Conservation (phyloP, 2,888 invertebrate genomes). For the Philaethria dido region DNA sequence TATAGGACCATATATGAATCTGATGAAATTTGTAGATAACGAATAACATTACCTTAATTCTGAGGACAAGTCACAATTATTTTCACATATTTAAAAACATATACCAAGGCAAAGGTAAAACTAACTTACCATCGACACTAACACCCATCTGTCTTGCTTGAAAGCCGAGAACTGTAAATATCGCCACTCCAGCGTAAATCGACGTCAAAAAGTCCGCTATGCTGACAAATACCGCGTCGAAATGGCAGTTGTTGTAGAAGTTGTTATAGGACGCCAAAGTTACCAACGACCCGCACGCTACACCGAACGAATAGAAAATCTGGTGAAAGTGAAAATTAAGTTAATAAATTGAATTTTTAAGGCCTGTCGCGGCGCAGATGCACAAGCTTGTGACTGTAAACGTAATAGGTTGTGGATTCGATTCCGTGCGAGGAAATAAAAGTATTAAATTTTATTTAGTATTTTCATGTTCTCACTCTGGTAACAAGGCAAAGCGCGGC, state of each 20-base stretch:
- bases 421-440: too few relatives aligned
- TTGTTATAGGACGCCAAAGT: conserved; percentile 90
- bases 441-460: too few relatives aligned
- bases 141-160: conserved; percentile 86
- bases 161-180: conserved; percentile 91
- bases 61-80: too few relatives aligned
- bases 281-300: conserved; percentile 89
- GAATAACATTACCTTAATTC: too few relatives aligned
- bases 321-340: conserved; percentile 53
- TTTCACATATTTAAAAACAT: too few relatives aligned
- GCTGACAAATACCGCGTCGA: conserved; percentile 89
- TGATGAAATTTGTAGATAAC: too few relatives aligned
- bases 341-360: not conserved
- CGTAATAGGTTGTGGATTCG: too few relatives aligned
- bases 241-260: conserved; percentile 88
- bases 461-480: too few relatives aligned
- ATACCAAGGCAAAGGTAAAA: not conserved
- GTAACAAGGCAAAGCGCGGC: too few relatives aligned
- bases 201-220: conserved; percentile 88
- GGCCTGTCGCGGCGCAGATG: too few relatives aligned
- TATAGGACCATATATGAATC: too few relatives aligned
- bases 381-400: too few relatives aligned
- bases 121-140: conserved; percentile 79
- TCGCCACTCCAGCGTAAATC: conserved; percentile 90
- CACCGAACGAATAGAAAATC: conserved; percentile 92